Evolutionary conservation across 2,113 vertebrate species (phyloP).

Genomic region (Hydrolagus affinis): DNA sequence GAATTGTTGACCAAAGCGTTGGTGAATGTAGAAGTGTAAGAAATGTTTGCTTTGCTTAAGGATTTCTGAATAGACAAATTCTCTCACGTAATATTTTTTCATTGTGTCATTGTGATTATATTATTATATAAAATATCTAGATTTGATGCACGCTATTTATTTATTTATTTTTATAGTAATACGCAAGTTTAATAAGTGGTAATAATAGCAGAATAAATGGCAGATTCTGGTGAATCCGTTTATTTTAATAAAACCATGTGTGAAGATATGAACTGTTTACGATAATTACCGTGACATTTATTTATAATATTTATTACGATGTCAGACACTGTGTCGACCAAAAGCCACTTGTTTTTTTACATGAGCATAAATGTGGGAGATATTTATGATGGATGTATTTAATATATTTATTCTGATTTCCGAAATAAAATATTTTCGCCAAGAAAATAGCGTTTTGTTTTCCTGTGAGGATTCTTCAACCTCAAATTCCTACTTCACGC

Average conservation of each 20-base stretch:
- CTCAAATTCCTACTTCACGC: too few species aligned
- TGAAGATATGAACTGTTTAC: neutral
- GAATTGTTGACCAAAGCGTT: neutral
- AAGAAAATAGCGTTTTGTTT: too few species aligned
- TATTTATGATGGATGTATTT: neutral
- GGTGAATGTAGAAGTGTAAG: neutral
- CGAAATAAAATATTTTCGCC: neutral
- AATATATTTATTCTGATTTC: slow-evolving; percentile 16
- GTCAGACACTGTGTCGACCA: too few species aligned
- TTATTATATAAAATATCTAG: neutral
- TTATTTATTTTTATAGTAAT: too few species aligned
- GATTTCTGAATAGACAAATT: neutral
- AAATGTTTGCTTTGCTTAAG: neutral
- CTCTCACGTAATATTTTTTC: neutral
- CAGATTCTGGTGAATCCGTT: neutral
- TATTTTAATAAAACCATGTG: neutral
- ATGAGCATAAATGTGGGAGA: too few species aligned
- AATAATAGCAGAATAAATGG: neutral
- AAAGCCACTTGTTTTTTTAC: too few species aligned
- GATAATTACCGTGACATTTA: neutral
- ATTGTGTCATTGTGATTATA: neutral
- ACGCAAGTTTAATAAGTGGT: neutral
- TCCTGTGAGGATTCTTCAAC: too few species aligned
- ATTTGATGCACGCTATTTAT: neutral
- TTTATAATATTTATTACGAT: too few species aligned